Conservation (phyloP, 1,140 invertebrate species). For the Pogonomyrmex barbatus region DNA sequence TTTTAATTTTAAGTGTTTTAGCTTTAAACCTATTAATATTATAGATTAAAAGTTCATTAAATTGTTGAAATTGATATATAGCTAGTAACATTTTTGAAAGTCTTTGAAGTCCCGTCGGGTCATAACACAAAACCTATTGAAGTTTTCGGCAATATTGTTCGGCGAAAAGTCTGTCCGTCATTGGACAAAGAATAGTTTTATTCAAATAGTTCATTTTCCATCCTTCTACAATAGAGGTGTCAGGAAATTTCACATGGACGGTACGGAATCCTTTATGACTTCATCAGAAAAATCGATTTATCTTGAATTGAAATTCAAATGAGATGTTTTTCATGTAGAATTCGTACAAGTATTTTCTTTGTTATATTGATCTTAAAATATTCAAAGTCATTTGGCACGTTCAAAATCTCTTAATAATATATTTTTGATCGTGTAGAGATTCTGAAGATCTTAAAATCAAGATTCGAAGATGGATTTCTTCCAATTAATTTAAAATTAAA, state of each 20-base stretch:
- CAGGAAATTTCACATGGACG: not conserved
- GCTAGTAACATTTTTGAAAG: not conserved
- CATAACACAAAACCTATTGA: not conserved
- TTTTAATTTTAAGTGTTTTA: conserved; percentile 15
- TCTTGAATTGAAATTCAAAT: not conserved
- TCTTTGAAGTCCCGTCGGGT: not conserved
- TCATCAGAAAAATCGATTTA: conserved; percentile 24
- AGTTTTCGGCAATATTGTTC: not conserved
- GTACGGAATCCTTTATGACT: conserved; percentile 8
- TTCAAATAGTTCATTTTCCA: conserved; percentile 4
- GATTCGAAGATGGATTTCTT: not conserved
- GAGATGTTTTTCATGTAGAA: conserved; percentile 9
- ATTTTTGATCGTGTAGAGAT: not conserved
- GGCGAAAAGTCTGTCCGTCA: not conserved
- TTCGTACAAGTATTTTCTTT: not conserved
- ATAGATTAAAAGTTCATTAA: not conserved
- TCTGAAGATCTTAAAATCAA: not conserved
- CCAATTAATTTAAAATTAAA: not conserved
- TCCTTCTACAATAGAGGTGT: not conserved
- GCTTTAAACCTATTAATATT: not conserved
- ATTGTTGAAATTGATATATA: not conserved
- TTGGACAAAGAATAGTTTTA: conserved; percentile 31
- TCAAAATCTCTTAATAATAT: not conserved
- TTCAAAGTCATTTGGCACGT: not conserved
- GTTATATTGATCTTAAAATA: not conserved